Evolutionary conservation across 2,113 vertebrate genomes (phyloP).

Genomic region (Orthonyx spaldingii): DNA sequence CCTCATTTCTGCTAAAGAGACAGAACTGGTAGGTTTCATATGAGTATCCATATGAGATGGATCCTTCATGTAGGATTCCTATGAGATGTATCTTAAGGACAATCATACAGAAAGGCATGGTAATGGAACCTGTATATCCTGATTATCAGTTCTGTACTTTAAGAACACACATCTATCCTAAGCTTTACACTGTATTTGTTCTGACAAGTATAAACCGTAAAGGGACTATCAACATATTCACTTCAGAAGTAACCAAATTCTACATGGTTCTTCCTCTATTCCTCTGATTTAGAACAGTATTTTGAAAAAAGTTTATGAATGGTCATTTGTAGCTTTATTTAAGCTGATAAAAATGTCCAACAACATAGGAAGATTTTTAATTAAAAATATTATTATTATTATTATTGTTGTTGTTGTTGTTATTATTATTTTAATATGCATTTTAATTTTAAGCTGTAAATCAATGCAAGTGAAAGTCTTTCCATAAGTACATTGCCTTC

Average conservation of each 20-base stretch:
- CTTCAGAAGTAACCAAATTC: neutral
- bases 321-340: neutral
- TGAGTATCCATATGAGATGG: neutral
- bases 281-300: neutral
- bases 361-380: no score
- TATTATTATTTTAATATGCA: neutral
- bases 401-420: neutral
- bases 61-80: neutral
- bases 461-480: neutral
- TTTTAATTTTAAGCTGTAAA: neutral
- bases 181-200: neutral
- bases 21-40: neutral
- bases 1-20: neutral
- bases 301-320: neutral
- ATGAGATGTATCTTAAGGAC: neutral
- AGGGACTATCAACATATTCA: neutral
- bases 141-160: neutral
- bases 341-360: neutral
- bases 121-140: neutral
- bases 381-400: neutral
- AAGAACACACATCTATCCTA: neutral
- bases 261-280: neutral
- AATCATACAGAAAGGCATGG: neutral
- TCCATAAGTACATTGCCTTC: neutral
- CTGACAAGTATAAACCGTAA: neutral